A percentile compares a stretch with the other conserved stretches of the same genome.
phyloP scores from a whole-genome alignment of 2,888 invertebrate genomes.

The Dicyrtoma fusca region DNA sequence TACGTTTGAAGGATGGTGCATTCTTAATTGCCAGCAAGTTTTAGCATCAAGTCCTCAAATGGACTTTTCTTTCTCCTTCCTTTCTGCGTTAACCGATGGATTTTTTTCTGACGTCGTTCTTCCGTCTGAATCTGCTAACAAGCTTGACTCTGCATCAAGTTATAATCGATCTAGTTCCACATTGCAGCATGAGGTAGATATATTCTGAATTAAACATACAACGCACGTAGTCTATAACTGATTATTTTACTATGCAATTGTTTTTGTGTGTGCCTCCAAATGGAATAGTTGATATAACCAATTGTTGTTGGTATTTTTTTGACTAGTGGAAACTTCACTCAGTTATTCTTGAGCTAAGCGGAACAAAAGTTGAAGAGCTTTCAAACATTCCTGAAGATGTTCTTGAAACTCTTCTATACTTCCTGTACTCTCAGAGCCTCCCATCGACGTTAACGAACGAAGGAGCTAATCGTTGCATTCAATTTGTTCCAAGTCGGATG shows the following conservation, averaged over 20 bases:
- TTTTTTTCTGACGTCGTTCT: conserved; percentile 68
- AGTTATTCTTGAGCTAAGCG: conserved; percentile 48
- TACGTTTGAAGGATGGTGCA: conserved; percentile 68
- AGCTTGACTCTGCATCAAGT: too few relatives aligned
- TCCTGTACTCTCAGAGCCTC: conserved; percentile 69
- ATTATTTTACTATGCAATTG: too few relatives aligned
- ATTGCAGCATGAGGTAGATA: too few relatives aligned
- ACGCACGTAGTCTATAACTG: too few relatives aligned
- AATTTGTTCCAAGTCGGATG: conserved; percentile 62
- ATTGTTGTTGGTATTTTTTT: conserved; percentile 2
- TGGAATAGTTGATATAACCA: too few relatives aligned
- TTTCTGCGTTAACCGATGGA: conserved; percentile 69
- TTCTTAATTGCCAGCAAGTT: conserved; percentile 64
- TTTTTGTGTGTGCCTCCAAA: too few relatives aligned
- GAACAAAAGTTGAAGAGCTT: conserved; percentile 58
- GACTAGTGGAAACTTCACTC: conserved; percentile 53
- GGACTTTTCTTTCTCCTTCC: conserved; percentile 67
- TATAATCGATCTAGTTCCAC: too few relatives aligned
- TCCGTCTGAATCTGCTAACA: conserved; percentile 44
- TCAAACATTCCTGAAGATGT: conserved; percentile 67
- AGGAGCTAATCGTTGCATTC: conserved; percentile 66
- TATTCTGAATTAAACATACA: too few relatives aligned
- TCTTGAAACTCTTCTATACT: conserved; percentile 67
- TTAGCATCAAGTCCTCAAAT: conserved; percentile 62
- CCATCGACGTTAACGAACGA: conserved; percentile 66